phyloP scores from a whole-genome alignment of 2,888 invertebrate genomes.

The Drosophila anomalata region DNA sequence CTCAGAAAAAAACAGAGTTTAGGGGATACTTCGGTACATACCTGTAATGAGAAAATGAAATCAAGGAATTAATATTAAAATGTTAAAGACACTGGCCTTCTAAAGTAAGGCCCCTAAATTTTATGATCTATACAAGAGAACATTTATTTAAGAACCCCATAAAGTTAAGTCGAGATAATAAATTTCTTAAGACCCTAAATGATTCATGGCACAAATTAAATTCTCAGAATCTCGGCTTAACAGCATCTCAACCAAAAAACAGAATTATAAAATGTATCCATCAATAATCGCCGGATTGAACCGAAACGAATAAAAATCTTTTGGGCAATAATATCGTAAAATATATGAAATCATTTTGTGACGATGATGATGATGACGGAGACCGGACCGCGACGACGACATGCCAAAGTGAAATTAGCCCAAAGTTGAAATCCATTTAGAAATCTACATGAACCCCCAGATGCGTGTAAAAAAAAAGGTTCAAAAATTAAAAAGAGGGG shows the following conservation, averaged over 20 bases:
- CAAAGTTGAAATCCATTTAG: slow-evolving; percentile 75
- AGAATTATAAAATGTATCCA: slow-evolving; percentile 32
- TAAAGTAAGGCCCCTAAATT: no score
- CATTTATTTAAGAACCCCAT: slow-evolving; percentile 17
- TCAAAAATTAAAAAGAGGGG: slow-evolving; percentile 40
- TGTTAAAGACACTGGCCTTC: no score
- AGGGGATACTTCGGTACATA: slow-evolving; percentile 46
- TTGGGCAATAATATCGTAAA: slow-evolving; percentile 27
- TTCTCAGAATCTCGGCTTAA: slow-evolving; percentile 18
- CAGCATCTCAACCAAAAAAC: slow-evolving; percentile 10
- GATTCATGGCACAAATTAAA: slow-evolving; percentile 10
- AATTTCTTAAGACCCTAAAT: slow-evolving; percentile 18
- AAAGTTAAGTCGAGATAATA: slow-evolving; percentile 12
- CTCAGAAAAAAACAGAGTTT: slow-evolving; percentile 2
- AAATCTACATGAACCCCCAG: slow-evolving; percentile 62
- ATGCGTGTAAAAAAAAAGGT: slow-evolving; percentile 46
- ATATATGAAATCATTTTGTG: slow-evolving; percentile 53
- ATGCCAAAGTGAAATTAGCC: slow-evolving; percentile 72
- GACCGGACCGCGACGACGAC: slow-evolving; percentile 3
- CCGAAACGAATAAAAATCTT: slow-evolving; percentile 31
- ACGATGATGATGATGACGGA: slow-evolving; percentile 27
- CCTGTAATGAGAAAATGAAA: slow-evolving; percentile 52
- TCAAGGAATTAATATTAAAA: slow-evolving; percentile 36
- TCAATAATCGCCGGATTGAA: slow-evolving; percentile 31
- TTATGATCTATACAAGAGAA: neutral